phyloP scores from a whole-genome alignment of 2,113 vertebrate genomes.

The Nansenia antarctica region DNA sequence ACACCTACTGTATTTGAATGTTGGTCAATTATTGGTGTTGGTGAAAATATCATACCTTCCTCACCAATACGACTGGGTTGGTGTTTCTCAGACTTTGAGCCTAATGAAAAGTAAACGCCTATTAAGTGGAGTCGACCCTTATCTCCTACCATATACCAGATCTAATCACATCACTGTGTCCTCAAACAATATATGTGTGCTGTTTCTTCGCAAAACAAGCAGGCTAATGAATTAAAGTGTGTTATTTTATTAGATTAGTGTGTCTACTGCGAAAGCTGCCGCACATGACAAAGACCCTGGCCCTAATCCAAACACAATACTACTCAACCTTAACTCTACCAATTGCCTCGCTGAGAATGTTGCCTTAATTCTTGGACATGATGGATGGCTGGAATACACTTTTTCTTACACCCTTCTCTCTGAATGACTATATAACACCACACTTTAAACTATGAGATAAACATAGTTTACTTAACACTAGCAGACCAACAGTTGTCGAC shows the following conservation, averaged over 20 bases:
- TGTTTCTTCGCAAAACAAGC: not conserved
- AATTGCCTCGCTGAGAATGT: not conserved
- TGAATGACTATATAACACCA: slow-evolving; percentile 10
- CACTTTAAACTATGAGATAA: not conserved
- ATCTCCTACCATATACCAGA: slow-evolving; percentile 45
- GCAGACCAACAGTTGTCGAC: not conserved
- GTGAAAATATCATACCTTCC: slow-evolving; percentile 25
- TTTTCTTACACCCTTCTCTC: not conserved
- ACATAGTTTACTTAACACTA: not conserved
- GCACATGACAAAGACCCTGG: slow-evolving; percentile 52
- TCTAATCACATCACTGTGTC: slow-evolving; percentile 58
- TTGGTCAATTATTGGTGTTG: slow-evolving; percentile 42
- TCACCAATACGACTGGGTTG: slow-evolving; percentile 5
- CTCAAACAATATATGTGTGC: not conserved
- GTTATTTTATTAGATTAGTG: slow-evolving; percentile 3
- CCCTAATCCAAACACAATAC: slow-evolving; percentile 48
- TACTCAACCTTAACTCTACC: slow-evolving; percentile 40
- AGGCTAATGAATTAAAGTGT: not conserved
- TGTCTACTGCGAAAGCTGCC: slow-evolving; percentile 12
- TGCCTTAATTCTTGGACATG: slow-evolving; percentile 15
- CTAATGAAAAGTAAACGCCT: slow-evolving; percentile 70
- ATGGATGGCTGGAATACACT: slow-evolving; percentile 12
- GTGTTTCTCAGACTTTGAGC: slow-evolving; percentile 26
- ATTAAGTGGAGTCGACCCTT: slow-evolving; percentile 53
- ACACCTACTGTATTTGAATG: slow-evolving; percentile 39